phyloP scores from a whole-genome alignment of 2,888 invertebrate species.

The Caenorhabditis uteleia region DNA sequence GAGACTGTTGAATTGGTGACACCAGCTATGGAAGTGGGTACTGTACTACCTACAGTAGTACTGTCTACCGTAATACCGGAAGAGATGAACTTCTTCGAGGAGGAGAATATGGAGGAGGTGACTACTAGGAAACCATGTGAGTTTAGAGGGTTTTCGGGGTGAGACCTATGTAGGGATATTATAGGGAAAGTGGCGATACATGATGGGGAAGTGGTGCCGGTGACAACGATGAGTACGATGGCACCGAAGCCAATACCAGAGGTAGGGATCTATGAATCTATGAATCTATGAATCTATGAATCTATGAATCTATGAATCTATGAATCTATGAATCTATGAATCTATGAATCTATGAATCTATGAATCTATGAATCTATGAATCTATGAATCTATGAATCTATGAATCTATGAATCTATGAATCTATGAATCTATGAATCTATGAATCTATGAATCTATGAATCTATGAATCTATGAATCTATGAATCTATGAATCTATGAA shows the following conservation, averaged over 20 bases:
- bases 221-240: slow-evolving; percentile 1
- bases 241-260: not conserved
- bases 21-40: slow-evolving; percentile 9
- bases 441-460: no score
- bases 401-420: no score
- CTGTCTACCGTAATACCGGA: slow-evolving; percentile 1
- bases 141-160: slow-evolving; percentile 1
- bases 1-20: slow-evolving; percentile 26
- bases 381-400: no score
- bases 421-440: no score
- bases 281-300: no score
- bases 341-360: no score
- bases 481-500: no score
- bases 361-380: no score
- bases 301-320: no score
- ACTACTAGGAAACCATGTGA: slow-evolving; percentile 26
- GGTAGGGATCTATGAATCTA: no score
- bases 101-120: slow-evolving; percentile 3
- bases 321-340: no score
- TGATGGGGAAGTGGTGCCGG: slow-evolving; percentile 23
- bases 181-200: slow-evolving; percentile 30
- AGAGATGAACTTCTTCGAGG: slow-evolving; percentile 22
- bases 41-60: not conserved
- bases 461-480: no score
- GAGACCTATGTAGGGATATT: not conserved